These are phyloP conservation scores for Onychorhynchus coronatus DNA, from an alignment of 2,113 vertebrate species.

Conservation along the genomic window DNA sequence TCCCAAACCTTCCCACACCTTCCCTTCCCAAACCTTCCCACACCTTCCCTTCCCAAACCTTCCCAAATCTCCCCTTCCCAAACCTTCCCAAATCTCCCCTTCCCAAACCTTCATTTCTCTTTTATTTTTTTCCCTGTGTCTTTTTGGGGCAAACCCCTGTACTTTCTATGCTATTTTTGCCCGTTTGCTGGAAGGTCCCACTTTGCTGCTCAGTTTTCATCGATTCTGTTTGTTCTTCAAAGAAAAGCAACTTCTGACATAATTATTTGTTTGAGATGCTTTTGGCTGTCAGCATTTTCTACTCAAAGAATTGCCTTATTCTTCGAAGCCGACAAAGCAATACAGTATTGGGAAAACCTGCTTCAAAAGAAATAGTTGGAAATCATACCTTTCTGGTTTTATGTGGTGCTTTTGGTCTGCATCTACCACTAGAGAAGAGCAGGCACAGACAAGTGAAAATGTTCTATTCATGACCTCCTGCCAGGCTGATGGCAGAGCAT, in stretches of 20 bases:
- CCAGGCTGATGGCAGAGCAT: background rate
- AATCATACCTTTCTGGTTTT: background rate
- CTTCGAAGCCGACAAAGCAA: background rate
- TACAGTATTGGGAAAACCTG: background rate
- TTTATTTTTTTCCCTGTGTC: accelerated
- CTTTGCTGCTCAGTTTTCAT: background rate
- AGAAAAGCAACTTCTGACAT: background rate
- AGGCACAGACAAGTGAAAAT: background rate
- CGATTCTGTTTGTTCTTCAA: background rate
- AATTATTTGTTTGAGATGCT: background rate
- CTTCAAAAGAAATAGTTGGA: background rate
- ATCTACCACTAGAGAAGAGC: background rate
- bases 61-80: too few relatives aligned
- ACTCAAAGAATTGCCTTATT: background rate
- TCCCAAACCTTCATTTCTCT: background rate
- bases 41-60: too few relatives aligned
- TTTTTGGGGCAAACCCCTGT: background rate
- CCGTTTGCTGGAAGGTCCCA: background rate
- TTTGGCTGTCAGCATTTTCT: background rate
- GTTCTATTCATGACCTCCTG: background rate
- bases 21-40: too few relatives aligned
- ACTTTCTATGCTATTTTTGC: background rate
- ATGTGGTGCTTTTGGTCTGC: background rate
- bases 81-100: too few relatives aligned
- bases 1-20: too few relatives aligned